Evolutionary conservation across 2,888 invertebrate genomes (phyloP).

Genomic region (Hetaerina titia): DNA sequence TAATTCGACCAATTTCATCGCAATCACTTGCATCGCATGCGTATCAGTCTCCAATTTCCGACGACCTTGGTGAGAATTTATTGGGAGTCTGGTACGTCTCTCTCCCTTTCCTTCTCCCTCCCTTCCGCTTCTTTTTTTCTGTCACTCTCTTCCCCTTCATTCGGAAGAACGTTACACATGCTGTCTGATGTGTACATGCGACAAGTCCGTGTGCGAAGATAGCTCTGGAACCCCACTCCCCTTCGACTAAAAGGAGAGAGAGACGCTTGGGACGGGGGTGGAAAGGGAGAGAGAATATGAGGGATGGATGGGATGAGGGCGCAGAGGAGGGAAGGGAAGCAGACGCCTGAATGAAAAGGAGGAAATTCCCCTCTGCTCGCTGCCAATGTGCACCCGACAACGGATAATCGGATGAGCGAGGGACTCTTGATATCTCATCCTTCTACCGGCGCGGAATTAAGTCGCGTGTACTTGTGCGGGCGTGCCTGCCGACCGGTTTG

Average conservation of each 20-base stretch:
- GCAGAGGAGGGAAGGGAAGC: neutral
- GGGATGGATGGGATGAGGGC: neutral
- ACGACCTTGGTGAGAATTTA: neutral
- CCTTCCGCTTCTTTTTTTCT: neutral
- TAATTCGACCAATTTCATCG: neutral
- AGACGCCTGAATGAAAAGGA: neutral
- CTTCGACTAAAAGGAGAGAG: neutral
- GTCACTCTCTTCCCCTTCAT: neutral
- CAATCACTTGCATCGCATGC: neutral
- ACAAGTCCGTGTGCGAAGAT: neutral
- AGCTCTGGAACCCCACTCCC: neutral
- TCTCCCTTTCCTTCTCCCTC: neutral
- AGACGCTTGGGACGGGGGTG: neutral
- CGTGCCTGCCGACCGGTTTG: neutral
- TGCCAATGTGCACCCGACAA: conserved; percentile 22
- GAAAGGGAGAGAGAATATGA: neutral
- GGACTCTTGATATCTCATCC: neutral
- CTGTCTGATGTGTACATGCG: neutral
- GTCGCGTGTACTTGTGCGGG: conserved; percentile 42
- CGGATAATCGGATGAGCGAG: conserved; percentile 61
- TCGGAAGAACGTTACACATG: neutral
- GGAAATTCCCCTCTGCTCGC: neutral
- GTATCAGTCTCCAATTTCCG: neutral
- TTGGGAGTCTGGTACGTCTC: neutral
- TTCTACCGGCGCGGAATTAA: conserved; percentile 51